Percentiles rank a stretch among this genome's conserved stretches.
phyloP scores from a whole-genome alignment of 2,797 vertebrate genomes.

The Fundulus diaphanus region DNA sequence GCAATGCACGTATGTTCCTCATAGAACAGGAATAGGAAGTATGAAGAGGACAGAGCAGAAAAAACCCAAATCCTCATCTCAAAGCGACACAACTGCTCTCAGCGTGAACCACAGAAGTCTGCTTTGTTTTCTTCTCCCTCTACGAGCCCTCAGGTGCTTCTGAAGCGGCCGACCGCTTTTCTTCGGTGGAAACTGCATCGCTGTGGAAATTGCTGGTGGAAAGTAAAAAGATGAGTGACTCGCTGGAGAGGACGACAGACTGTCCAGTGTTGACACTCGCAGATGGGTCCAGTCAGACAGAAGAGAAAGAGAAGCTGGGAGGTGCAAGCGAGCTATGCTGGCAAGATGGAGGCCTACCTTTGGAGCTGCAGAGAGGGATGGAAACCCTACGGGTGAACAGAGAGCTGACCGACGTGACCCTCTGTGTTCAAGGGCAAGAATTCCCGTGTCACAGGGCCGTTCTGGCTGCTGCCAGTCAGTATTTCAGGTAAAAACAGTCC shows the following conservation, averaged over 20 bases:
- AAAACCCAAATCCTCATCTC: slow-evolving; percentile 62
- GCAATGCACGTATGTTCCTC: slow-evolving; percentile 40
- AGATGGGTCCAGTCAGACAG: slow-evolving; percentile 13
- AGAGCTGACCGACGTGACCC: slow-evolving; percentile 88
- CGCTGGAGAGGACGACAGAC: slow-evolving; percentile 73
- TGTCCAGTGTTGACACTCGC: slow-evolving; percentile 24
- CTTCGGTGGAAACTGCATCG: background rate
- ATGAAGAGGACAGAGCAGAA: slow-evolving; percentile 64
- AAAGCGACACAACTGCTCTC: slow-evolving; percentile 16
- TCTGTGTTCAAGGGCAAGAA: slow-evolving; percentile 87
- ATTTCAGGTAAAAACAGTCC: slow-evolving; percentile 90
- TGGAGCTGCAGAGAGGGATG: slow-evolving; percentile 76
- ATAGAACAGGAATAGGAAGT: slow-evolving; percentile 72
- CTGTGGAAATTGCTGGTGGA: slow-evolving; percentile 2
- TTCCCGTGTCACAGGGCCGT: slow-evolving; percentile 94
- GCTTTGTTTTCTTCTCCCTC: slow-evolving; percentile 9
- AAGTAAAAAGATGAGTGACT: slow-evolving; percentile 66
- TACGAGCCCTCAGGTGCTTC: slow-evolving; percentile 34
- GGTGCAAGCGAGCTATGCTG: slow-evolving; percentile 53
- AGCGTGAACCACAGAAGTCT: slow-evolving; percentile 42
- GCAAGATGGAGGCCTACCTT: slow-evolving; percentile 72
- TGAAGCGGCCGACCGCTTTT: slow-evolving; percentile 4
- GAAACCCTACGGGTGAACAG: slow-evolving; percentile 67
- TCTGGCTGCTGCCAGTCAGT: slow-evolving; percentile 95
- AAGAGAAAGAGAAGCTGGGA: slow-evolving; percentile 21